These are phyloP conservation scores for Mus spretus DNA, from an alignment of 2,797 vertebrate species.

Conservation along the genomic window DNA sequence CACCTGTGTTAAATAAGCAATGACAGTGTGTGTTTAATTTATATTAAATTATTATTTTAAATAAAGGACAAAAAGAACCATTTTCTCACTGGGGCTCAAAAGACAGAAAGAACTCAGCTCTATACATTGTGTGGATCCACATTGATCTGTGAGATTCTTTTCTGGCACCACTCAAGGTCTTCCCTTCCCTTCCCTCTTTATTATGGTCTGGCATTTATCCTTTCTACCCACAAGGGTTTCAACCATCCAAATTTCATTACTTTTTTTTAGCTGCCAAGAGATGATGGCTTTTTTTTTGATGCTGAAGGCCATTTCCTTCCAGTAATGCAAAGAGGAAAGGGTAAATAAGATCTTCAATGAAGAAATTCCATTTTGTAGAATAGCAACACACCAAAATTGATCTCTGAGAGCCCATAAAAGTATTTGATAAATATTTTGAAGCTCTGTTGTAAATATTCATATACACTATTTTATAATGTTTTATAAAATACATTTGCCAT, in stretches of 20 bases:
- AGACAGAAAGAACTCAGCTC: background rate
- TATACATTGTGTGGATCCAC: background rate
- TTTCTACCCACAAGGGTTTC: slow-evolving; percentile 48
- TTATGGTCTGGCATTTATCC: slow-evolving; percentile 66
- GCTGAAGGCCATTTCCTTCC: slow-evolving; percentile 60
- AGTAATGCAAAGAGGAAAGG: background rate
- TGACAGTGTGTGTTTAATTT: background rate
- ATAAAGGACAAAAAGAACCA: background rate
- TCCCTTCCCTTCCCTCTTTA: slow-evolving; percentile 28
- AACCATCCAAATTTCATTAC: slow-evolving; percentile 56
- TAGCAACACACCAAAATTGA: slow-evolving; percentile 53
- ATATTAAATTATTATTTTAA: slow-evolving; percentile 6
- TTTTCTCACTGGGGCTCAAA: background rate
- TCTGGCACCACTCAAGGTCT: background rate
- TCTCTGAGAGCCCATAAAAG: slow-evolving; percentile 57
- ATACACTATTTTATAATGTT: background rate
- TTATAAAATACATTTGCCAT: slow-evolving; percentile 7
- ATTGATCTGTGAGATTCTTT: background rate
- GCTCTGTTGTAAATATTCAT: background rate
- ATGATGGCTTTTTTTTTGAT: slow-evolving; percentile 57
- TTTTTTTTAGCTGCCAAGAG: slow-evolving; percentile 53
- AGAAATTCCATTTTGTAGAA: slow-evolving; percentile 59
- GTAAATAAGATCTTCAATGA: slow-evolving; percentile 60
- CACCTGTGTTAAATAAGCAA: slow-evolving; percentile 38
- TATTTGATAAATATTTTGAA: background rate